A percentile compares a stretch with the other conserved stretches of the same genome.
Conservation (phyloP, 2,797 vertebrate species). For the Glyptemys insculpta region DNA sequence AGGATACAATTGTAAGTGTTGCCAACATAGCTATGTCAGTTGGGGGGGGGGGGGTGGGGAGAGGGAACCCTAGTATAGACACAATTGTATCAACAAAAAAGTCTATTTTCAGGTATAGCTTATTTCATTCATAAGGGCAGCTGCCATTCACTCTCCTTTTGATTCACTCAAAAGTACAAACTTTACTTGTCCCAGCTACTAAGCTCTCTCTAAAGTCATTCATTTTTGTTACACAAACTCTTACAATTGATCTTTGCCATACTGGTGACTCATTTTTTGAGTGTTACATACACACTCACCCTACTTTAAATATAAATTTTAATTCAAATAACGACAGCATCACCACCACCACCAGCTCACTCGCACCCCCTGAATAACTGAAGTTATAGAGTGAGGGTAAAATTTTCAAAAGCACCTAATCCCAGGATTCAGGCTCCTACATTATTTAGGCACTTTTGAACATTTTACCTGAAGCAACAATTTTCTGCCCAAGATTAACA, state of each 20-base stretch:
- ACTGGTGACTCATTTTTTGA: neutral
- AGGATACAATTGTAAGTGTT: neutral
- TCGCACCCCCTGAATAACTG: neutral
- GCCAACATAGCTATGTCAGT: neutral
- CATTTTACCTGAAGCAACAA: neutral
- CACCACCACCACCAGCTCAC: neutral
- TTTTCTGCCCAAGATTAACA: neutral
- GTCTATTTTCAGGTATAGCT: neutral
- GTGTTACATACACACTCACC: neutral
- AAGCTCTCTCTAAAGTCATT: neutral
- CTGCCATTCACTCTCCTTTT: neutral
- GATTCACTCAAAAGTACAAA: neutral
- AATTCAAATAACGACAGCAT: neutral
- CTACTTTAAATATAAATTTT: neutral
- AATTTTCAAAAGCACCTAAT: neutral
- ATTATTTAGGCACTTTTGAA: neutral
- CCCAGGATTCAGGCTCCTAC: neutral
- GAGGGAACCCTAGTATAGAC: neutral
- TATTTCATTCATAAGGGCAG: neutral
- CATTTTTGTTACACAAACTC: neutral
- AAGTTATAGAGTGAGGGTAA: neutral
- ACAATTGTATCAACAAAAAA: neutral
- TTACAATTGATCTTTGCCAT: neutral
- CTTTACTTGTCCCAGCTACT: neutral
- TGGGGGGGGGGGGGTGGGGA: rapidly evolving